phyloP scores from a whole-genome alignment of 2,888 invertebrate species.

The Galerucella pusilla region DNA sequence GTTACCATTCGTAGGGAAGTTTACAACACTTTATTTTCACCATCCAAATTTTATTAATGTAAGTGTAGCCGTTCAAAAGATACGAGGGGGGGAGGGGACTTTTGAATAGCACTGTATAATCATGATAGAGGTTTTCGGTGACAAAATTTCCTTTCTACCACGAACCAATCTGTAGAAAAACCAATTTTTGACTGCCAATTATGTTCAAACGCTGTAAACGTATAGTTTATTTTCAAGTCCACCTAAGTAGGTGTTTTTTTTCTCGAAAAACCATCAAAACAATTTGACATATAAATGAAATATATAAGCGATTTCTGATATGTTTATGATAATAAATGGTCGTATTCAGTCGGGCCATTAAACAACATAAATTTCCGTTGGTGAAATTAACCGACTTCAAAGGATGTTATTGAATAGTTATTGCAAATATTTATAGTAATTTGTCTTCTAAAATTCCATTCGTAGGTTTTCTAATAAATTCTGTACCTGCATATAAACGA shows the following conservation, averaged over 20 bases:
- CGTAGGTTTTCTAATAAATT: not conserved
- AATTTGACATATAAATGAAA: not conserved
- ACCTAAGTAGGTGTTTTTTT: not conserved
- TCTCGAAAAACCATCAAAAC: not conserved
- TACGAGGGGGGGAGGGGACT: too few species aligned
- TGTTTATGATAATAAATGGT: slow-evolving; percentile 25
- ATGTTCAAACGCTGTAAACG: not conserved
- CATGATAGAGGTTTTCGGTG: too few species aligned
- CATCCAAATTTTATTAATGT: too few species aligned
- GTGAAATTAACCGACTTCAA: slow-evolving; percentile 19
- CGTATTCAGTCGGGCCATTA: not conserved
- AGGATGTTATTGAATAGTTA: slow-evolving; percentile 18
- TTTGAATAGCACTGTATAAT: too few species aligned
- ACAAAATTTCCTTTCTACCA: too few species aligned
- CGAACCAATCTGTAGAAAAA: too few species aligned
- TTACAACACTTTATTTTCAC: too few species aligned
- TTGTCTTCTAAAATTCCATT: slow-evolving; percentile 3
- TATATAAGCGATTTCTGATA: slow-evolving; percentile 12
- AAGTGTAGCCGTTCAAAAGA: too few species aligned
- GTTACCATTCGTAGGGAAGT: too few species aligned
- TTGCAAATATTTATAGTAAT: slow-evolving; percentile 25
- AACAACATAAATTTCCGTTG: slow-evolving; percentile 25
- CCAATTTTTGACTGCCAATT: too few species aligned
- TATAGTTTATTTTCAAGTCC: slow-evolving; percentile 6
- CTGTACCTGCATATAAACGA: not conserved